Evolutionary conservation across 2,113 vertebrate genomes (phyloP).

Genomic region (Myotis davidii): DNA sequence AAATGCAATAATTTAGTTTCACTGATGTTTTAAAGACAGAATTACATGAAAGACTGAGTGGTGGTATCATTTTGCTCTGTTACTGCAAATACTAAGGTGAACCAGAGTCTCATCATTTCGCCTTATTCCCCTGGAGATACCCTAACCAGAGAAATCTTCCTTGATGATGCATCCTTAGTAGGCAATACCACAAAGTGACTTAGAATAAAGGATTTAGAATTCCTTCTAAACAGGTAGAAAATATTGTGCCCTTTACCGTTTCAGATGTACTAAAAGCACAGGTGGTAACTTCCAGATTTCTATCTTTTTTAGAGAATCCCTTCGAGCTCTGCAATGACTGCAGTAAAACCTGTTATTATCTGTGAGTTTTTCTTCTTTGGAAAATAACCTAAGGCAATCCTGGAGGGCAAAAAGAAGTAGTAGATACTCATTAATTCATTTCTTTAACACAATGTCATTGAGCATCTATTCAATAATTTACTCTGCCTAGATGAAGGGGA

Average conservation of each 20-base stretch:
- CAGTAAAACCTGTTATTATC: conserved; percentile 98
- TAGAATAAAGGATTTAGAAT: neutral
- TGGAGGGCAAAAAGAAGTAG: conserved; percentile 74
- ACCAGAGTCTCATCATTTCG: neutral
- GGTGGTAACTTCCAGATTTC: conserved; percentile 99
- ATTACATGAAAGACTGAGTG: neutral
- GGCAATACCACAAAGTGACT: neutral
- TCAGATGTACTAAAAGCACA: conserved; percentile 96
- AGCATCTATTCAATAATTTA: neutral
- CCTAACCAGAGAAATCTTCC: neutral
- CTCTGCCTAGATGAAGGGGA: neutral
- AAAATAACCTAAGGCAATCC: conserved; percentile 98
- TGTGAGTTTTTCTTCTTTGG: conserved; percentile 97
- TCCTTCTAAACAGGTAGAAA: neutral
- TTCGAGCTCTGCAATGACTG: conserved; percentile 95
- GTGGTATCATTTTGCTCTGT: neutral
- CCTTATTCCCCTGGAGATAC: neutral
- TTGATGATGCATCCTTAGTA: neutral
- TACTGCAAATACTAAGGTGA: neutral
- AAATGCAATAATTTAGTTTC: conserved; percentile 23
- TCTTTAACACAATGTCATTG: neutral
- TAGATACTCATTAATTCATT: neutral
- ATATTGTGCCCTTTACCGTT: conserved; percentile 87
- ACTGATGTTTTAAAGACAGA: neutral
- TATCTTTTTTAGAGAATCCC: conserved; percentile 97